Base-by-base conservation (phyloP, 2,797 vertebrate genomes). In the Takifugu ocellatus region DNA sequence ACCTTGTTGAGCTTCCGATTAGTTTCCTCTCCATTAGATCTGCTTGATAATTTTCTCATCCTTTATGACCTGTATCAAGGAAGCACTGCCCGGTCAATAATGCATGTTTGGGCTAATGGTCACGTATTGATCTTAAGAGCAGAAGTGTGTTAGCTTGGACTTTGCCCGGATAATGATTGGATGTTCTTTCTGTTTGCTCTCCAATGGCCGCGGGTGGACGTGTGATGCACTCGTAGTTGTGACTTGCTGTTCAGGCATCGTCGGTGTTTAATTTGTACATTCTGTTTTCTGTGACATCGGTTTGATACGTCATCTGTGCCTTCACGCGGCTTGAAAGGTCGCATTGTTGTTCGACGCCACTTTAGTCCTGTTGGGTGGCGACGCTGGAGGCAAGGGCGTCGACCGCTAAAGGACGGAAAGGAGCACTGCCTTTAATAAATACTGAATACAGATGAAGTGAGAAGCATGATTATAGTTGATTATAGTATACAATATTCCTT, bases 1-100 rank as follows among this genome's bases (percentile, higher is more conserved):
- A 31, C 57, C 27, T 56, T 56, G 14, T 50, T 44, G 44, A 56
- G 25, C 33, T 60, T 64, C 52, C 27, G 39, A 49, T 24, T 59
- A 56, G 43, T 75, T 68, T 67, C 26, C 58, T 69, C 29, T 69
- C 46, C 17, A 56, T 71, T 44, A 48, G 1, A 46, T 51, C 73
- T 26, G 48, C 57, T 17, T 1, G 8, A 25, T 2, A 17, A 51
- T 71, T 66, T 78, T 44, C 64, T 62, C 6, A 52, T 59, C 24
- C 49, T 70, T 62, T 46, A 58, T 64, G 65, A 55, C 49, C 21
- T 6, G 2, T 15, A 14, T 42, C 33, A 55, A 33, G 7, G 47
- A 68, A 56, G 17, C 12, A 5, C 36, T 25, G 16, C 5, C 44
- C 36, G 46, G 54, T 29, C 50, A 21, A 24, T 59, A 48, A 44